phyloP scores from a whole-genome alignment of 2,888 invertebrate species.

The Trisateles emortualis region DNA sequence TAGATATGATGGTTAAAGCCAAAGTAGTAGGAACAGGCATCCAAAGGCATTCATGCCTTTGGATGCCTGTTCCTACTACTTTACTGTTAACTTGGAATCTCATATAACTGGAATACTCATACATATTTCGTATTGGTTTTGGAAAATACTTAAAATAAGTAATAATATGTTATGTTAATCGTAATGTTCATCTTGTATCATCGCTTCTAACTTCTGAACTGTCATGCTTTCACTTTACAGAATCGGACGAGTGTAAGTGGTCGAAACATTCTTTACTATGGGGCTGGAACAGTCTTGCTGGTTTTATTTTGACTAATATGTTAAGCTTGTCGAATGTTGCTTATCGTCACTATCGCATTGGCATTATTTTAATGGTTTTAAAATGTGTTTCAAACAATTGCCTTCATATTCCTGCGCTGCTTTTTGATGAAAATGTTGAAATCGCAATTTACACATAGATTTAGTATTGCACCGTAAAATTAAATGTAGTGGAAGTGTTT shows the following conservation, averaged over 20 bases:
- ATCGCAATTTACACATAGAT: not conserved
- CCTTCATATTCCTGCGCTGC: constrained; percentile 13
- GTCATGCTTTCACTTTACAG: constrained; percentile 85
- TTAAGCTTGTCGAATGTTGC: constrained; percentile 53
- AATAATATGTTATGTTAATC: not conserved
- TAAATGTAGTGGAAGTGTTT: not conserved
- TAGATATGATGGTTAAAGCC: constrained; percentile 24
- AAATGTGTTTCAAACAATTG: constrained; percentile 9
- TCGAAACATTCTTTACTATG: constrained; percentile 71
- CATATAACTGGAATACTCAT: not conserved
- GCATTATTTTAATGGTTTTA: not conserved
- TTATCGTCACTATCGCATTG: constrained; percentile 40
- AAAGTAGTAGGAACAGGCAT: too few relatives aligned
- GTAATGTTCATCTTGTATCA: constrained; percentile 23
- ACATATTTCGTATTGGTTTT: constrained; percentile 6
- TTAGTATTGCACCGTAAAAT: not conserved
- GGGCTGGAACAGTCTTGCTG: constrained; percentile 70
- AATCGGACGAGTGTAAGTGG: constrained; percentile 85
- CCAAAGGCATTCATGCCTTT: constrained; percentile 32
- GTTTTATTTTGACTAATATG: constrained; percentile 69
- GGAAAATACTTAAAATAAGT: not conserved
- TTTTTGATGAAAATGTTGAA: not conserved
- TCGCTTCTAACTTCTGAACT: constrained; percentile 78
- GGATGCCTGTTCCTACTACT: constrained; percentile 6
- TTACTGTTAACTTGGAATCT: not conserved